phyloP scores from a whole-genome alignment of 2,113 vertebrate species.

The Pedionomus torquatus region DNA sequence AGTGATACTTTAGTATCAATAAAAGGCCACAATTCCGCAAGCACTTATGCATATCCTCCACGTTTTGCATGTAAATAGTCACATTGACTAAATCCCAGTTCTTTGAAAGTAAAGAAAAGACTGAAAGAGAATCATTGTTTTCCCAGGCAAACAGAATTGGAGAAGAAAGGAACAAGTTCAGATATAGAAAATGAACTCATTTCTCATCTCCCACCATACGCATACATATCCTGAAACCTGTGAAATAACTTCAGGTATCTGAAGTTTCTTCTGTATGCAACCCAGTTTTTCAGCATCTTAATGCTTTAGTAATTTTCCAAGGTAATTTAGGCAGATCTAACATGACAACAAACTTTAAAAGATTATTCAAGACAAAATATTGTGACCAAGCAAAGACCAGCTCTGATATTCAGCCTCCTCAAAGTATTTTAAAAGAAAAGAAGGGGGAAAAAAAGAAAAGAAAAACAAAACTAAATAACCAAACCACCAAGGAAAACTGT shows the following conservation, averaged over 20 bases:
- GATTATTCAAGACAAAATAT: background rate
- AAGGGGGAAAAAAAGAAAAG: background rate
- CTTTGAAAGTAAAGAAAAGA: constrained; percentile 42
- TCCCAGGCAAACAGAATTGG: constrained; percentile 13
- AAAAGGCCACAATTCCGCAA: constrained; percentile 24
- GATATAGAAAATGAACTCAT: constrained; percentile 59
- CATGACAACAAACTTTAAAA: background rate
- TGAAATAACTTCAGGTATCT: background rate
- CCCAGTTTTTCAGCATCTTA: background rate
- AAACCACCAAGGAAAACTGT: background rate
- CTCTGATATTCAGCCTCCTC: background rate
- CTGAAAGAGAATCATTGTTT: constrained; percentile 54
- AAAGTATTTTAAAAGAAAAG: background rate
- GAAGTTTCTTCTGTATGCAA: background rate
- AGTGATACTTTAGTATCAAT: constrained; percentile 10
- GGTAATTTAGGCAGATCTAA: background rate
- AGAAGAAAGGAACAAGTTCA: constrained; percentile 32
- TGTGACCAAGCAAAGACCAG: background rate
- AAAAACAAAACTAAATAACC: no score
- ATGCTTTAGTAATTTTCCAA: background rate
- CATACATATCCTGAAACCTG: background rate
- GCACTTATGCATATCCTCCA: constrained; percentile 46
- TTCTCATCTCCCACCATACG: background rate
- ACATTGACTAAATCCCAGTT: constrained; percentile 32
- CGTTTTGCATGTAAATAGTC: constrained; percentile 52